phyloP scores from a whole-genome alignment of 2,888 invertebrate species.

The Andrena bicolor region DNA sequence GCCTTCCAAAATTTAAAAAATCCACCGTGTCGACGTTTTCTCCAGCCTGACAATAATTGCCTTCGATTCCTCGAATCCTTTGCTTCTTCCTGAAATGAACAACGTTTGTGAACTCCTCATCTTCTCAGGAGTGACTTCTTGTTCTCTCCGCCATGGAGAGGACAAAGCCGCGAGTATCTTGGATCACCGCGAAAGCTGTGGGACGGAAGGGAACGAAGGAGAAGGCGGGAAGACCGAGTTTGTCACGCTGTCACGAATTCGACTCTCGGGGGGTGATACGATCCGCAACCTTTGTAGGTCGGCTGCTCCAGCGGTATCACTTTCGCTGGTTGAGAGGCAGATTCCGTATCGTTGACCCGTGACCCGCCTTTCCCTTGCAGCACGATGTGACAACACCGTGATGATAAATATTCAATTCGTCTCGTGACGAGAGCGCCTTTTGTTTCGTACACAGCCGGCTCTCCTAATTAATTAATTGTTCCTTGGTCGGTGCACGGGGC shows the following conservation, averaged over 20 bases:
- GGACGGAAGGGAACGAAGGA: neutral
- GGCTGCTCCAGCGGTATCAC: constrained; percentile 67
- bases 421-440: constrained; percentile 76
- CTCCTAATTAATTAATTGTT: constrained; percentile 73
- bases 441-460: constrained; percentile 57
- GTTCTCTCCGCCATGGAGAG: neutral
- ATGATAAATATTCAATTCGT: constrained; percentile 79
- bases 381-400: constrained; percentile 71
- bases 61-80: no score
- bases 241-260: constrained; percentile 56
- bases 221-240: constrained; percentile 15
- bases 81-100: no score
- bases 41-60: no score
- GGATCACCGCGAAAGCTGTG: neutral
- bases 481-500: constrained; percentile 24
- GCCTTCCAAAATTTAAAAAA: no score
- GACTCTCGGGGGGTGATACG: constrained; percentile 47
- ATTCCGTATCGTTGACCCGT: constrained; percentile 77
- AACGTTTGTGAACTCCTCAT: no score
- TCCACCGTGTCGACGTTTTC: no score
- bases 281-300: constrained; percentile 58
- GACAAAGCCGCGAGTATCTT: neutral
- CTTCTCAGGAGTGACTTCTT: neutral
- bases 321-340: constrained; percentile 74
- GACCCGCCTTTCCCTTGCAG: constrained; percentile 74